phyloP scores from a whole-genome alignment of 2,797 vertebrate genomes.

The Muscicapa comitata region DNA sequence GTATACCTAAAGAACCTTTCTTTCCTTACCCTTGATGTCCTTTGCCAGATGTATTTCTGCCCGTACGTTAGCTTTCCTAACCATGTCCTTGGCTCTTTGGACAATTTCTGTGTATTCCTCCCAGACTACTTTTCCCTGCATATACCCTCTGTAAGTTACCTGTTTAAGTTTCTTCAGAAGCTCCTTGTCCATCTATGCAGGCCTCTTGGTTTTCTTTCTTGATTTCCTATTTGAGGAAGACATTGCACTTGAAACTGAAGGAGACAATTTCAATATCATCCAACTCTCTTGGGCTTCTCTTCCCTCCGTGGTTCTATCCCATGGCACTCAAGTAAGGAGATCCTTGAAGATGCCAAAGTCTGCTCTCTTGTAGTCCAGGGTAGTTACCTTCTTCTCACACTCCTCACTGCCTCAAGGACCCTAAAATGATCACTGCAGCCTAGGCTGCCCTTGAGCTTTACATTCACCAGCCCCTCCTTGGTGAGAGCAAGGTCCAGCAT shows the following conservation, averaged over 20 bases:
- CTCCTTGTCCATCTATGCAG: not conserved
- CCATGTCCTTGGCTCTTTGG: not conserved
- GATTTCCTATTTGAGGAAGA: not conserved
- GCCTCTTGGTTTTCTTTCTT: not conserved
- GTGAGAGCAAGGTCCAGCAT: not conserved
- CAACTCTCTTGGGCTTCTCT: rapidly evolving
- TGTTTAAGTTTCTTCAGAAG: not conserved
- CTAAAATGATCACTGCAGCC: not conserved
- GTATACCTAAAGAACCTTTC: not conserved
- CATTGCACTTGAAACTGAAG: not conserved
- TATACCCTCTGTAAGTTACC: not conserved
- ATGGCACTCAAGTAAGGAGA: not conserved
- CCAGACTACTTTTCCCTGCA: not conserved
- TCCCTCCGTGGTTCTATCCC: not conserved
- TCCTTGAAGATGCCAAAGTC: not conserved
- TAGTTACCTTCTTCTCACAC: not conserved
- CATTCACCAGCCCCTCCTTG: not conserved
- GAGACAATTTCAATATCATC: not conserved
- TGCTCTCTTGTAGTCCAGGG: not conserved
- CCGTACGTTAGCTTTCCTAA: not conserved
- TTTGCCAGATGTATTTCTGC: not conserved
- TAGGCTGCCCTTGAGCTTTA: not conserved
- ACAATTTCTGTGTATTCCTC: not conserved
- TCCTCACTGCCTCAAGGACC: not conserved
- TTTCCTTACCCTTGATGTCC: not conserved